Evolutionary conservation across 2,797 vertebrate genomes (phyloP).

Genomic region (Gallinago stenura): DNA sequence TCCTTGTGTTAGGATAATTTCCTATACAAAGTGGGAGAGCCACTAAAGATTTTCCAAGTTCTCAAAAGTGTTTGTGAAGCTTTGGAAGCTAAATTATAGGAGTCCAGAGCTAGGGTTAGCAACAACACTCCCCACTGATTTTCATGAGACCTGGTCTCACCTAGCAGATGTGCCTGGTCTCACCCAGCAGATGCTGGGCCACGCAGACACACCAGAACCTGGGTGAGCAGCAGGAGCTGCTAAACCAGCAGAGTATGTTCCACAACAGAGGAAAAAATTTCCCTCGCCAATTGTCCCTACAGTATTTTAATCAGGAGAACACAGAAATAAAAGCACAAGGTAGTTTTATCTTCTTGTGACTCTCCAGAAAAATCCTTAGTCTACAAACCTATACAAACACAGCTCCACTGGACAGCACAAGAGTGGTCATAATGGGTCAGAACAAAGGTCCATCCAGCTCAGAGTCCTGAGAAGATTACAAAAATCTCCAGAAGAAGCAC

Average conservation of each 20-base stretch:
- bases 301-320: background rate
- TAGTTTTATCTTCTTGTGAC: background rate
- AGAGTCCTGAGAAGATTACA: background rate
- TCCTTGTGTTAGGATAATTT: background rate
- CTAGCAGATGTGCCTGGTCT: background rate
- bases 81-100: background rate
- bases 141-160: background rate
- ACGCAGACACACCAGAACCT: background rate
- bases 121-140: background rate
- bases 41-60: background rate
- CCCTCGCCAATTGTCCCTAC: background rate
- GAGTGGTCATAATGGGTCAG: background rate
- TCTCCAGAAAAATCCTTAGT: background rate
- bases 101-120: background rate
- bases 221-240: background rate
- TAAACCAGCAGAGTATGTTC: background rate
- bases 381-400: background rate
- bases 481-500: background rate
- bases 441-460: slow-evolving; percentile 2
- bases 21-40: background rate
- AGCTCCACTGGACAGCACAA: background rate
- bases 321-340: background rate
- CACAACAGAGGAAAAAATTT: background rate
- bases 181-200: background rate
- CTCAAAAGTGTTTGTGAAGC: background rate